Conservation (phyloP, 2,888 invertebrate genomes). For the Melinaea marsaeus region DNA sequence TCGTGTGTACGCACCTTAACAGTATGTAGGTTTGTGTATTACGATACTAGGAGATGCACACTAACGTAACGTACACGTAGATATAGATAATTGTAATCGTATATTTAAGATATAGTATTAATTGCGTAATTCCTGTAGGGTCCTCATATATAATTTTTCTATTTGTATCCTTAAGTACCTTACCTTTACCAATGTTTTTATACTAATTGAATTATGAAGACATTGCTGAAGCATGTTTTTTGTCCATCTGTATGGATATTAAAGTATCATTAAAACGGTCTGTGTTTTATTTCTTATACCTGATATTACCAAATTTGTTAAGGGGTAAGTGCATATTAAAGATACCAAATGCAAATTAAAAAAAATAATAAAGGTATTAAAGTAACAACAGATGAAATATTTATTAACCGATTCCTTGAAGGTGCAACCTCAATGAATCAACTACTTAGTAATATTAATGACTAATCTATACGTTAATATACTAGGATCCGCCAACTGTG, state of each 20-base stretch:
- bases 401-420: too few relatives aligned
- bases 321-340: too few relatives aligned
- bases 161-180: constrained; percentile 51
- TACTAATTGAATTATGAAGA: constrained; percentile 52
- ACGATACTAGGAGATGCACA: constrained; percentile 34
- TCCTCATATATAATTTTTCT: constrained; percentile 65
- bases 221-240: constrained; percentile 65
- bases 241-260: constrained; percentile 73
- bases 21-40: constrained; percentile 23
- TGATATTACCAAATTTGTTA: neutral
- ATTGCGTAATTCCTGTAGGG: constrained; percentile 60
- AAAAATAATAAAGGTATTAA: too few relatives aligned
- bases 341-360: too few relatives aligned
- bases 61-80: constrained; percentile 33
- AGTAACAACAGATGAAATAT: too few relatives aligned
- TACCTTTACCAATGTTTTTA: constrained; percentile 65
- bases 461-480: too few relatives aligned
- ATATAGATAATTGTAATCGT: constrained; percentile 54
- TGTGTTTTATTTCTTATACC: constrained; percentile 16
- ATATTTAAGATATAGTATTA: constrained; percentile 59
- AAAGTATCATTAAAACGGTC: constrained; percentile 60
- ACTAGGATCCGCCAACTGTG: too few relatives aligned
- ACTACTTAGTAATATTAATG: too few relatives aligned
- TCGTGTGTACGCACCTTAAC: constrained; percentile 24
- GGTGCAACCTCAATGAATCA: too few relatives aligned